Conservation (phyloP, 2,797 vertebrate genomes). For the Oreonectes daqikongensis region DNA sequence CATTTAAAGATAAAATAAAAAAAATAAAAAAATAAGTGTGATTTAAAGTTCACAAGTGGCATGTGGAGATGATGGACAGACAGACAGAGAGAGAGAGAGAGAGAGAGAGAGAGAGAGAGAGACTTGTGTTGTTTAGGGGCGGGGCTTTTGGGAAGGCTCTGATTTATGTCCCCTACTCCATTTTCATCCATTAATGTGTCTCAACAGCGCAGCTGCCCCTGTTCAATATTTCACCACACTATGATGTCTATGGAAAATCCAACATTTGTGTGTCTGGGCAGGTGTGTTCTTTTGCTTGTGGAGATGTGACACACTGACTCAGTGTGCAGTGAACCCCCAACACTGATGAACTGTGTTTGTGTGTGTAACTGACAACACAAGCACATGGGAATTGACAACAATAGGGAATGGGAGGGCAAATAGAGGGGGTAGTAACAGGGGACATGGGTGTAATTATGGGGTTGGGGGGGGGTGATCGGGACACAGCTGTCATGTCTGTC, state of each 20-base stretch:
- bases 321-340: neutral
- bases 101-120: too few relatives aligned
- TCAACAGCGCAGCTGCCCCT: constrained; percentile 15
- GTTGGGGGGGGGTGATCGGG: neutral
- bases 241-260: too few relatives aligned
- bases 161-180: neutral
- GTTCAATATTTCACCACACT: constrained; percentile 10
- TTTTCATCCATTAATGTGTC: constrained; percentile 19
- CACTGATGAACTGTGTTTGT: neutral
- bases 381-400: constrained; percentile 40
- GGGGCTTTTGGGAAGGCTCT: neutral
- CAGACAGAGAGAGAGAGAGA: too few relatives aligned
- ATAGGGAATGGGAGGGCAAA: constrained; percentile 6
- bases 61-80: too few relatives aligned
- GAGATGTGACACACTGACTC: neutral
- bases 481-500: constrained; percentile 45
- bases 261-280: neutral
- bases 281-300: neutral
- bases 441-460: constrained; percentile 49
- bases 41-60: too few relatives aligned
- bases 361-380: constrained; percentile 20
- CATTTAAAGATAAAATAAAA: too few relatives aligned
- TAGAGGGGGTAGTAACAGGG: constrained; percentile 33
- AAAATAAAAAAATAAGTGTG: too few relatives aligned
- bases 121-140: too few relatives aligned